Base-by-base conservation (phyloP, 2,888 invertebrate species). In the Chymomyza procnemis region DNA sequence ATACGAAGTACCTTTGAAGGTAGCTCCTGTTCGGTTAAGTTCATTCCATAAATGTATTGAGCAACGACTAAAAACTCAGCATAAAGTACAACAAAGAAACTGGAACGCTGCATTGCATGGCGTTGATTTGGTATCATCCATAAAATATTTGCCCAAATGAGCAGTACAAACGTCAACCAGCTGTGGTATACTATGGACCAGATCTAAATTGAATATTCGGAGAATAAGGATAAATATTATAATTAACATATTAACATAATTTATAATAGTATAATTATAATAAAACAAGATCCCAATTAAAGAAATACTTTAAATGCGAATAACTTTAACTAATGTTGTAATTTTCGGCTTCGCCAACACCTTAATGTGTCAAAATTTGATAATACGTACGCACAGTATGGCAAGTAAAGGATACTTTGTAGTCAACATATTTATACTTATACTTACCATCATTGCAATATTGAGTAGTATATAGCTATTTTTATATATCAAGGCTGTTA, bases 151-250 rank as follows among this genome's bases (percentile, higher is more conserved):
- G 99, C 98, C 95, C 97, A 96, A 85, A 99, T 93, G 14, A 99
- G 93, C 59, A 99, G 94, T 14, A 97, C 95, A 90, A 99, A 98
- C 0, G 99, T 97, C 77, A 99, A 92, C 97, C 99, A 99, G 87
- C 98, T 98, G 91, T 99, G 97, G 91, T 97, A 99, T 88, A 98
- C 96, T 89, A 99, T 98, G 89, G 98, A 98, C 99, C 99, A 99
- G 1, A 97, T 96, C 97, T 97, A 91, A 90, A 90, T 3, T 12
- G 1, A 0, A 14, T 8, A 4, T 4, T 6, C 3, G n/a, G n/a
- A n/a, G n/a, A n/a, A n/a, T n/a, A n/a, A n/a, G n/a, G n/a, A n/a
- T n/a, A n/a, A n/a, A n/a, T 48, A 48, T 48, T 16, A 18, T 16
- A 50, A n/a, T n/a, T n/a, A n/a, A n/a, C n/a, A n/a, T n/a, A n/a